Evolutionary conservation across 1,140 invertebrate genomes (phyloP).

Genomic region (Drosophila lowei): DNA sequence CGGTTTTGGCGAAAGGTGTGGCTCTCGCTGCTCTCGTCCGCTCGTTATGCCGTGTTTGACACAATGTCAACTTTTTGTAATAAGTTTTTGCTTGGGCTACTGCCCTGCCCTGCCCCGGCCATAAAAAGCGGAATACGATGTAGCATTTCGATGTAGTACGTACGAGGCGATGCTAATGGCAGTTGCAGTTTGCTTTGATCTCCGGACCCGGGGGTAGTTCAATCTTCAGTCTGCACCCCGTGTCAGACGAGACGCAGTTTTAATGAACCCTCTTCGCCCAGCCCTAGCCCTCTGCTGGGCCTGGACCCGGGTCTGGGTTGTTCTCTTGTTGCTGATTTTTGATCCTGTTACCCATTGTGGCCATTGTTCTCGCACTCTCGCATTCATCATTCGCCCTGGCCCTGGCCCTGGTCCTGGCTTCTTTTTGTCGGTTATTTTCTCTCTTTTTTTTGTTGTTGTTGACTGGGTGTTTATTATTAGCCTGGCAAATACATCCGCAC

Average conservation of each 20-base stretch:
- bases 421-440: neutral
- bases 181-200: conserved; percentile 70
- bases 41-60: conserved; percentile 79
- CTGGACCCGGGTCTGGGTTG: neutral
- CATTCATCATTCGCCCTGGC: conserved; percentile 49
- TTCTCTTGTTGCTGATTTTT: conserved; percentile 70
- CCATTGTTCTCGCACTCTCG: conserved; percentile 69
- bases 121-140: conserved; percentile 31
- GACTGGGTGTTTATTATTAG: conserved; percentile 71
- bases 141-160: neutral
- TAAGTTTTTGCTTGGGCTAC: conserved; percentile 60
- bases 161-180: conserved; percentile 40
- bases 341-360: conserved; percentile 76
- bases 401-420: neutral
- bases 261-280: conserved; percentile 62
- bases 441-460: conserved; percentile 43
- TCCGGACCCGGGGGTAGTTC: conserved; percentile 60
- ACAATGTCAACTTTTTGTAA: conserved; percentile 79
- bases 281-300: conserved; percentile 12
- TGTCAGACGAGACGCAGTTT: conserved; percentile 52
- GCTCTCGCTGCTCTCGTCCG: conserved; percentile 11
- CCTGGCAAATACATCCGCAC: conserved; percentile 72
- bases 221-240: conserved; percentile 35
- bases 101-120: conserved; percentile 1
- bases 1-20: conserved; percentile 27